These are phyloP conservation scores for Phalanger gymnotis DNA, from an alignment of 2,797 vertebrate species.

Conservation along the genomic window DNA sequence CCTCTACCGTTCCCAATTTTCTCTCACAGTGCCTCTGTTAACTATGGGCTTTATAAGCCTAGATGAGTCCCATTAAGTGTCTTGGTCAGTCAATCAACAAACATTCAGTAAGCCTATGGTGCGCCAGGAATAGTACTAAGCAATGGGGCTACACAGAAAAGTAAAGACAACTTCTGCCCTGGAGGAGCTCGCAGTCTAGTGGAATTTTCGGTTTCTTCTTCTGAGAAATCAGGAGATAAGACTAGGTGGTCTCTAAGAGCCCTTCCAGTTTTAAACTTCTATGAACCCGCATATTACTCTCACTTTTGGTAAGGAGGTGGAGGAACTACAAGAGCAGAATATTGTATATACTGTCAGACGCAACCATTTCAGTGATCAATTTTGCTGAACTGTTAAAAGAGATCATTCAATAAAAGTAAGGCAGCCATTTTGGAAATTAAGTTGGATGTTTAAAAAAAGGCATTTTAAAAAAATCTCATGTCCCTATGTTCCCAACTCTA, in stretches of 20 bases:
- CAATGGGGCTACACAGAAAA: background rate
- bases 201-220: background rate
- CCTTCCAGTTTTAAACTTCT: background rate
- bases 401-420: background rate
- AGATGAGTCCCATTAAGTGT: background rate
- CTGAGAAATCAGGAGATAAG: background rate
- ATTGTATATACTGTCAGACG: background rate
- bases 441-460: background rate
- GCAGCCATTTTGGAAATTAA: background rate
- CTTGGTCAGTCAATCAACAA: background rate
- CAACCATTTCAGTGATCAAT: background rate
- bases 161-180: background rate
- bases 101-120: background rate
- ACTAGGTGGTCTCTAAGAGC: background rate
- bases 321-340: background rate
- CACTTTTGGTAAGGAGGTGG: background rate
- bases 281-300: background rate
- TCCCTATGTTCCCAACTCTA: background rate
- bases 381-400: background rate
- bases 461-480: background rate
- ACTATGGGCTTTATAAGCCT: background rate
- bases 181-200: background rate
- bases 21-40: background rate
- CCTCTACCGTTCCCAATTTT: background rate
- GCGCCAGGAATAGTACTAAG: background rate